These are phyloP conservation scores for Rhabdophis nuchalis DNA, from an alignment of 2,797 vertebrate genomes.

Conservation along the genomic window DNA sequence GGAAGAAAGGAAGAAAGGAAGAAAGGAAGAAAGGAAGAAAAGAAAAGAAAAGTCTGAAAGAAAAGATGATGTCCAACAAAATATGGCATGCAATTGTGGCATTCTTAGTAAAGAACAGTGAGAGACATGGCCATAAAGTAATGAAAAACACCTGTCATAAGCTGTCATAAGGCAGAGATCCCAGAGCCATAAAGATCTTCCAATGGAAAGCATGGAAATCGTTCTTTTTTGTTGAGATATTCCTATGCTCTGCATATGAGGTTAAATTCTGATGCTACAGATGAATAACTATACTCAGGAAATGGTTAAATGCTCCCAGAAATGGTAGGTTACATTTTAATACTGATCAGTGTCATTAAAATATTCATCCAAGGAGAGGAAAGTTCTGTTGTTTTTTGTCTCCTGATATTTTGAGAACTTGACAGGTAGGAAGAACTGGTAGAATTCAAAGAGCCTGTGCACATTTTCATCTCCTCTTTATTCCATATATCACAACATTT, in stretches of 20 bases:
- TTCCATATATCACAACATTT: neutral
- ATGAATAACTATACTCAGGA: slow-evolving; percentile 19
- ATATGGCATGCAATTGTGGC: neutral
- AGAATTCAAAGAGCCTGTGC: neutral
- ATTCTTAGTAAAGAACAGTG: neutral
- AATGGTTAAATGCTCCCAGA: slow-evolving; percentile 4
- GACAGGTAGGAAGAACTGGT: neutral
- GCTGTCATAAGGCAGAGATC: neutral
- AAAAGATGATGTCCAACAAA: neutral
- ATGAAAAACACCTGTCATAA: neutral
- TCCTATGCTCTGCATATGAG: neutral
- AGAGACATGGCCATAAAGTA: neutral
- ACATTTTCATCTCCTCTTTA: neutral
- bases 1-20: too few species aligned
- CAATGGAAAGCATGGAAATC: neutral
- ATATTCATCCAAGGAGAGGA: neutral
- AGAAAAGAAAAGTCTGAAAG: neutral
- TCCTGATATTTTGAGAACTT: neutral
- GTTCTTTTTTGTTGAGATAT: neutral
- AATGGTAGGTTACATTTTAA: slow-evolving; percentile 18
- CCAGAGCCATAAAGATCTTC: neutral
- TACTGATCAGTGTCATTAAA: slow-evolving; percentile 7
- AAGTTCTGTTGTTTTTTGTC: slow-evolving; percentile 1
- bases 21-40: neutral
- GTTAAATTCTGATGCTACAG: neutral